Evolutionary conservation across 2,797 vertebrate species (phyloP).

Genomic region (Mallotus villosus): DNA sequence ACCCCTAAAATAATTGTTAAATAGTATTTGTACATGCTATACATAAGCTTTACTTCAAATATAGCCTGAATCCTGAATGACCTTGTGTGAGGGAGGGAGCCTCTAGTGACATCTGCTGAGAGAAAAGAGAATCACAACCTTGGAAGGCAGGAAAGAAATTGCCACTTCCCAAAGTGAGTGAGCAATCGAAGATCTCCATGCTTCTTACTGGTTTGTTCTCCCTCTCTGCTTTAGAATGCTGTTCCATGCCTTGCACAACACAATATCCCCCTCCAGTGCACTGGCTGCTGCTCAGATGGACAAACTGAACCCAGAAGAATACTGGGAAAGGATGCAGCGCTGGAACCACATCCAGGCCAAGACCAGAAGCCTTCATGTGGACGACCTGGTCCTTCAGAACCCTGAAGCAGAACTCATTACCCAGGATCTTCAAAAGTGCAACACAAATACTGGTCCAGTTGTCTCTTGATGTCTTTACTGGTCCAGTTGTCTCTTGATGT

Average conservation of each 20-base stretch:
- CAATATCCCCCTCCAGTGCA: constrained; percentile 64
- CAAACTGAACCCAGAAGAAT: constrained; percentile 44
- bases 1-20: too few relatives aligned
- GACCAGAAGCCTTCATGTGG: constrained; percentile 7
- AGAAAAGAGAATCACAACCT: too few relatives aligned
- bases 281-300: constrained; percentile 69
- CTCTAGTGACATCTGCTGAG: too few relatives aligned
- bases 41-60: too few relatives aligned
- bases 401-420: constrained; percentile 16
- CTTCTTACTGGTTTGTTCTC: background rate
- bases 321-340: constrained; percentile 53
- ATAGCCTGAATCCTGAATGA: too few relatives aligned
- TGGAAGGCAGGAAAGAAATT: too few relatives aligned
- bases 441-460: constrained; percentile 33
- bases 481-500: too few relatives aligned
- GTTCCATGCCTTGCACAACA: constrained; percentile 74
- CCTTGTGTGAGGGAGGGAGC: too few relatives aligned
- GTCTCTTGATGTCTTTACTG: constrained; percentile 47
- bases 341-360: constrained; percentile 55
- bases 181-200: background rate
- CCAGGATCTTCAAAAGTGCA: constrained; percentile 26
- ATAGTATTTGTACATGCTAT: too few relatives aligned
- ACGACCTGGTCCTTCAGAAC: constrained; percentile 29
- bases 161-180: too few relatives aligned
- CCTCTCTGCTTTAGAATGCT: constrained; percentile 72